phyloP scores from a whole-genome alignment of 2,113 vertebrate genomes.

The Bubalus kerabau region DNA sequence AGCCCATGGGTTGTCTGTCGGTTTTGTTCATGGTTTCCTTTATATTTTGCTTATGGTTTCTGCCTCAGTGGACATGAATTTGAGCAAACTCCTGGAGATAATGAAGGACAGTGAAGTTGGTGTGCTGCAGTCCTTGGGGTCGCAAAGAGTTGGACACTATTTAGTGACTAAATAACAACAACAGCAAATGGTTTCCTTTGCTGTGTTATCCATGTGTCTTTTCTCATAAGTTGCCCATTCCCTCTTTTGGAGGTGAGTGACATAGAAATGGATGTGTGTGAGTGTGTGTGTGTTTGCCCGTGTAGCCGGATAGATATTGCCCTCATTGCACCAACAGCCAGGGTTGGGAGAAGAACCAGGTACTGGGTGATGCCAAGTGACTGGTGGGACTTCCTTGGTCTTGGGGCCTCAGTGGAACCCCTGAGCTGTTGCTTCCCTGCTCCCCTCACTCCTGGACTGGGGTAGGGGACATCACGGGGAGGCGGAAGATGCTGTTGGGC shows the following conservation, averaged over 20 bases:
- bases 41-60: background rate
- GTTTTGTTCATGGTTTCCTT: background rate
- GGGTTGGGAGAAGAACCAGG: background rate
- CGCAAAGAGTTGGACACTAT: background rate
- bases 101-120: background rate
- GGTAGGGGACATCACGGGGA: accelerated
- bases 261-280: background rate
- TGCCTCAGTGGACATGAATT: background rate
- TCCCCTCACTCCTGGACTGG: background rate
- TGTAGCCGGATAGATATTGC: accelerated
- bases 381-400: background rate
- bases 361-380: background rate
- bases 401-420: background rate
- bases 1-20: background rate
- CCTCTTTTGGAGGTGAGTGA: background rate
- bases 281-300: accelerated
- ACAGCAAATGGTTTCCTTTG: background rate
- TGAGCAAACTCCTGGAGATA: background rate
- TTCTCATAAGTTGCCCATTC: background rate
- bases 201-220: background rate
- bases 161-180: background rate
- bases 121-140: background rate
- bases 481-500: background rate
- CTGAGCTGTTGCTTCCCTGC: background rate
- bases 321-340: accelerated